Evolutionary conservation across 2,113 vertebrate species (phyloP).

Genomic region (Apodemus sylvaticus): DNA sequence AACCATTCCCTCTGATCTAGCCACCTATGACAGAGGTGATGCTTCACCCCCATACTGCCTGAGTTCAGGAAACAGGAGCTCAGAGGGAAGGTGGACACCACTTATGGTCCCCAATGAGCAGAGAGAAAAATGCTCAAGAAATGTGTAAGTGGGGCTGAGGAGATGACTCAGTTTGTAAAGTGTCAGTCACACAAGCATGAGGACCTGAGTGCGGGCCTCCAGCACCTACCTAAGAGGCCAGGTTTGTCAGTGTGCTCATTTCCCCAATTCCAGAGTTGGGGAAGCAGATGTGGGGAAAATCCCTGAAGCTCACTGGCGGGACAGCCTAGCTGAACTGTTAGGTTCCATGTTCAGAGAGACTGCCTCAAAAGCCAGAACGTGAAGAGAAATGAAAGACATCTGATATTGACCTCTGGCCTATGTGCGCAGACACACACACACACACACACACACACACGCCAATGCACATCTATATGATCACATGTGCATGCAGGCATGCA

Average conservation of each 20-base stretch:
- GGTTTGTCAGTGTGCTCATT: background rate
- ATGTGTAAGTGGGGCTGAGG: background rate
- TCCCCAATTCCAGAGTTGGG: background rate
- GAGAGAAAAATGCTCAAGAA: background rate
- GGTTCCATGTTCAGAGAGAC: background rate
- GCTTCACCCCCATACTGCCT: background rate
- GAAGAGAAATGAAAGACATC: background rate
- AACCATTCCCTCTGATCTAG: background rate
- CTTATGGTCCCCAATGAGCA: fast-evolving
- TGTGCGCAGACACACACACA: background rate
- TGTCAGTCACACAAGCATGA: background rate
- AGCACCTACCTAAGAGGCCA: background rate
- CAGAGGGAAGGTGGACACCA: background rate
- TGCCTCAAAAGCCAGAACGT: background rate
- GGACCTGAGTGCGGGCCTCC: background rate
- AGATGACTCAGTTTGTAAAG: background rate
- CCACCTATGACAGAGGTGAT: background rate
- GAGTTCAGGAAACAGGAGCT: background rate
- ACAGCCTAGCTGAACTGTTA: background rate
- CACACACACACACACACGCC: background rate
- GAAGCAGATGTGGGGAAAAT: background rate
- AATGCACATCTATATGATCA: background rate
- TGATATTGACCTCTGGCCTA: background rate
- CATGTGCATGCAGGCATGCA: background rate
- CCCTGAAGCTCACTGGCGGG: background rate